Evolutionary conservation across 1,140 invertebrate genomes (phyloP).

Genomic region (Drosophila athabasca): DNA sequence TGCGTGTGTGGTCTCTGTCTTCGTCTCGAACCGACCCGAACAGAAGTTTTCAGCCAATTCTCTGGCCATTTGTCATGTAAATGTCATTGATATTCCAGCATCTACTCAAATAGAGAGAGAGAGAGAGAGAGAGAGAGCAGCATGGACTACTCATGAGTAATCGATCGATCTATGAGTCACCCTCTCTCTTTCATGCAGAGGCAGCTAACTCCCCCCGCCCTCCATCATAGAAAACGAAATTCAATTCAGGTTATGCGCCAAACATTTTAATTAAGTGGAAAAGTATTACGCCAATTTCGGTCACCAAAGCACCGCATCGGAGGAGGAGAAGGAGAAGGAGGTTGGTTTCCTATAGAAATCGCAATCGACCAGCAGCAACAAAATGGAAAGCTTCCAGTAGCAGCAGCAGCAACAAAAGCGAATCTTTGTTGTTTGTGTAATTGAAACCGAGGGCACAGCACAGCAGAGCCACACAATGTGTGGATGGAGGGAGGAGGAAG

Average conservation of each 20-base stretch:
- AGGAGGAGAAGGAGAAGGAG: constrained; percentile 4
- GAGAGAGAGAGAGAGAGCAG: constrained; percentile 12
- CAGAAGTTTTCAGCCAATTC: constrained; percentile 27
- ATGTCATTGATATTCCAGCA: constrained; percentile 68
- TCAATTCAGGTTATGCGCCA: constrained; percentile 78
- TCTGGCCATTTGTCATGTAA: constrained; percentile 47
- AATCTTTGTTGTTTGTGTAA: constrained; percentile 69
- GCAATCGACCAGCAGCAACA: constrained; percentile 56
- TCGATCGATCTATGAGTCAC: neutral
- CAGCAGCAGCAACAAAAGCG: constrained; percentile 64
- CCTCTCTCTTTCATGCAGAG: neutral
- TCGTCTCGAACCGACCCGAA: neutral
- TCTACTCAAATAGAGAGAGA: constrained; percentile 23
- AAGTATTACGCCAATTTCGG: constrained; percentile 80
- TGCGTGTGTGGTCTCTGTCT: constrained; percentile 56
- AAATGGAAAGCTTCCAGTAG: constrained; percentile 72
- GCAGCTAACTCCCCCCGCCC: too few species aligned
- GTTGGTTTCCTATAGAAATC: constrained; percentile 65
- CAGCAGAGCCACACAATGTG: constrained; percentile 53
- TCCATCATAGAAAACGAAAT: constrained; percentile 62
- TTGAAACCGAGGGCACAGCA: constrained; percentile 62
- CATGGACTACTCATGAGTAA: neutral
- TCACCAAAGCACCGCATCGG: constrained; percentile 1
- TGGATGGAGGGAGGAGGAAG: constrained; percentile 22
- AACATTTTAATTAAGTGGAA: constrained; percentile 82